Base-by-base conservation (phyloP, 2,888 invertebrate species). In the Halictus quadricinctus region DNA sequence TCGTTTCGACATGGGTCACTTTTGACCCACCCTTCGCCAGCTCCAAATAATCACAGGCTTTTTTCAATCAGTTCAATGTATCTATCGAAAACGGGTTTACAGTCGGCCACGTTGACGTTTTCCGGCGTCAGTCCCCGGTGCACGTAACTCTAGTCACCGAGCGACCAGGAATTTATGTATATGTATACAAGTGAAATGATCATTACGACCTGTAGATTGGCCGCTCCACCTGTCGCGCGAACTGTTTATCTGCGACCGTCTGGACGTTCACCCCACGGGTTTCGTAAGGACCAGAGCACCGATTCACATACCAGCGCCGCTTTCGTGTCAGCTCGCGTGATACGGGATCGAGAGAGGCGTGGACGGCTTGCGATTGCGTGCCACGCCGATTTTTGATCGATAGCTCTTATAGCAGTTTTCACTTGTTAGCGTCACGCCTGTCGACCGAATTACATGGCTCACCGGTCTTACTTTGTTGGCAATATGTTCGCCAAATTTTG, bases 231-330 rank as follows among this genome's bases (percentile, higher is more conserved):
- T 72, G 78, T 87, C 80, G 81, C 76, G 70, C 58, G 64, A 76
- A 70, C 74, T 78, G 72, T 87, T 81, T 88, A 85, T 82, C 43
- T 50, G 70, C 73, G 48, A 69, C 46, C 69, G 60, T 25, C 79
- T 76, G 83, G 84, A 87, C 91, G 83, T 91, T 91, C 88, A 91
- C 89, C 88, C 72, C 66, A 21, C 54, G 88, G 88, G 54, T 93
- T 93, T 92, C 91, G 92, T 91, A 92, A 93, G 90, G 91, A 92
- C 90, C 90, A 86, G 89, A 88, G 89, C 83, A 75, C 54, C 83
- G 75, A 88, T 85, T 81, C 82, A 87, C 87, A 88, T 89, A 90
- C 78, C 84, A 66, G 79, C 58, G 46, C 48, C 66, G 69, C 80
- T 84, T 81, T 79, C 79, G 46, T 79, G 18, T 21, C 25, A n/a